Base-by-base conservation (phyloP, 2,113 vertebrate genomes). In the Nerophis lumbriciformis region DNA sequence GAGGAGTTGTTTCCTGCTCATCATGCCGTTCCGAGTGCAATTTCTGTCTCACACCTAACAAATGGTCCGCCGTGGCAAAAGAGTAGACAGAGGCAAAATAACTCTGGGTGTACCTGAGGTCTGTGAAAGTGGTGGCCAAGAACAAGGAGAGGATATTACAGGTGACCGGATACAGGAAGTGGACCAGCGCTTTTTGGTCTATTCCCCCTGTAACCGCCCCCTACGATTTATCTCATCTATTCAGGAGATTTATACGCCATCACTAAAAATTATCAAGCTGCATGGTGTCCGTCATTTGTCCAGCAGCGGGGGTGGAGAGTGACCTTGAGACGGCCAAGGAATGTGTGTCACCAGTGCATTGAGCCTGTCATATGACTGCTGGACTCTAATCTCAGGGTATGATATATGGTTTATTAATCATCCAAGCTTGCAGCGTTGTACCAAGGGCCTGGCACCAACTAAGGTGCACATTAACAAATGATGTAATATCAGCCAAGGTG, bases 321-420 rank as follows among this genome's bases (percentile, higher is more conserved):
- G 56, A 69, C 70, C 66, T 76, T 76, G 59, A 74, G 28, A 59
- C 62, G 48, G 56, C 61, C 56, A 61, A 8, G 6, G 39, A 58
- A 64, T 74, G 66, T 68, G 47, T 51, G 59, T 11, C 57, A 21
- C 42, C 38, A 65, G 36, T 55, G 51, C 44, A 65, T 44, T 56
- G 50, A 6, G 14, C 21, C 37, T 52, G 48, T 52, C 10, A 51
- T 62, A 42, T 68, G 21, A 57, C 53, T 64, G 45, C 53, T 52
- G 51, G 19, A 44, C 44, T 57, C 2, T 44, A 57, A 57, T 57
- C 38, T 44, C 55, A 42, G 39, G 55, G 39, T 44, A 44, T 21
- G 38, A 57, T 39, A 39, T 36, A 48, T 38, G 36, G 65, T 50
- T 80, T 74, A 79, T 79, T 81, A 75, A 79, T 78, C 62, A 68